Evolutionary conservation across 2,797 vertebrate genomes (phyloP).

Genomic region (Tokudaia tokunoshimensis): DNA sequence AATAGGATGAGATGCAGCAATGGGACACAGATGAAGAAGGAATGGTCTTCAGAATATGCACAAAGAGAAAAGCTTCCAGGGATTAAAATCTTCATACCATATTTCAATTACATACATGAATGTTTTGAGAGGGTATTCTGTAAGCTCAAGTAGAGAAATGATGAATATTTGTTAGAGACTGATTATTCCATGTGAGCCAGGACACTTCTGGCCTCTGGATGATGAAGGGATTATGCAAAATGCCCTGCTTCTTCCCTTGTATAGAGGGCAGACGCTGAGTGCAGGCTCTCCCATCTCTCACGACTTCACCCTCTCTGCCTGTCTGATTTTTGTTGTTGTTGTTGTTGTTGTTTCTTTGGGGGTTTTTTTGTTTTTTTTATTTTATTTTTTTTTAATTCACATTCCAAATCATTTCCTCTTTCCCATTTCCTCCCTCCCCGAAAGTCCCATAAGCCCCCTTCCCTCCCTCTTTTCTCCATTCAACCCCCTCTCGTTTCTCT

Average conservation of each 20-base stretch:
- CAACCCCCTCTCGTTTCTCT: too few relatives aligned
- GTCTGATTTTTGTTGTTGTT: background rate
- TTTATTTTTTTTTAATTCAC: too few relatives aligned
- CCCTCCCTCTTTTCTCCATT: too few relatives aligned
- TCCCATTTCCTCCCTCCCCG: too few relatives aligned
- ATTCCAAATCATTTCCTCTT: too few relatives aligned
- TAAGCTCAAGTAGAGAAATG: conserved; percentile 98
- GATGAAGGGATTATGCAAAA: conserved; percentile 15
- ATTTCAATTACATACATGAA: conserved; percentile 99
- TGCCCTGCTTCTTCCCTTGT: conserved; percentile 20
- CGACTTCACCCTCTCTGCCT: conserved; percentile 51
- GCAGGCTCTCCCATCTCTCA: background rate
- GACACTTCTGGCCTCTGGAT: conserved; percentile 18
- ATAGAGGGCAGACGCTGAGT: conserved; percentile 42
- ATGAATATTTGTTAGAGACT: conserved; percentile 87
- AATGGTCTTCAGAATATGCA: conserved; percentile 97
- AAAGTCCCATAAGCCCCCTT: too few relatives aligned
- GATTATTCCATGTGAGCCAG: background rate
- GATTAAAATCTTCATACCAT: conserved; percentile 99
- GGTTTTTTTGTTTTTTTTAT: too few relatives aligned
- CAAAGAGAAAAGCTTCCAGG: conserved; percentile 96
- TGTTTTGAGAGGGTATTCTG: conserved; percentile 99
- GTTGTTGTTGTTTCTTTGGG: too few relatives aligned
- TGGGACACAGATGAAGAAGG: conserved; percentile 99
- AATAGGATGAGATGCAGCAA: conserved; percentile 97